Conservation (phyloP, 2,797 vertebrate species). For the Pitangus sulphuratus region DNA sequence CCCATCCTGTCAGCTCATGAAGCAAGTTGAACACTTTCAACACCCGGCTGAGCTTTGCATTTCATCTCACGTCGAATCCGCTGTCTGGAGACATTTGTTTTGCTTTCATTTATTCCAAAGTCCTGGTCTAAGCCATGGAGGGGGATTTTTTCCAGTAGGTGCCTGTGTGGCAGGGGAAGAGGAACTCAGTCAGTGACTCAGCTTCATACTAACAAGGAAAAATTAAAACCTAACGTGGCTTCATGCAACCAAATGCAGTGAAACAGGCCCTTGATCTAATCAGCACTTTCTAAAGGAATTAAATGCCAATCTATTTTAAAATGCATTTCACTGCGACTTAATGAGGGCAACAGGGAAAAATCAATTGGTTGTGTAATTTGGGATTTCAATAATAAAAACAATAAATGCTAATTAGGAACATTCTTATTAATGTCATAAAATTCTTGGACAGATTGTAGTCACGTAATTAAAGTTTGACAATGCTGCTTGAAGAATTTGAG, state of each 20-base stretch:
- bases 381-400: conserved; percentile 71
- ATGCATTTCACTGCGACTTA: conserved; percentile 49
- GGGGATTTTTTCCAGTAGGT: conserved; percentile 33
- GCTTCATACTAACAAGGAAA: conserved; percentile 39
- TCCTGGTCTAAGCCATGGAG: neutral
- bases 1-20: neutral
- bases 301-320: conserved; percentile 70
- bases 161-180: neutral
- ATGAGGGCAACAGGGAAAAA: conserved; percentile 64
- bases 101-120: conserved; percentile 42
- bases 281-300: conserved; percentile 64
- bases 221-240: conserved; percentile 31
- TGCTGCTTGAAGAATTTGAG: neutral
- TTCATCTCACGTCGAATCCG: neutral
- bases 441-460: conserved; percentile 46
- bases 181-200: conserved; percentile 5
- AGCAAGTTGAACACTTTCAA: neutral
- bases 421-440: conserved; percentile 61
- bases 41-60: neutral
- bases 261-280: conserved; percentile 60
- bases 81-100: conserved; percentile 32
- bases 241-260: conserved; percentile 32
- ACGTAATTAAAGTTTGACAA: conserved; percentile 40
- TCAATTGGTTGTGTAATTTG: conserved; percentile 65
- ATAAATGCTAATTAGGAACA: conserved; percentile 66